A percentile compares a stretch with the other conserved stretches of the same genome.
phyloP scores from a whole-genome alignment of 2,888 invertebrate species.

The Dasypogon diadema region DNA sequence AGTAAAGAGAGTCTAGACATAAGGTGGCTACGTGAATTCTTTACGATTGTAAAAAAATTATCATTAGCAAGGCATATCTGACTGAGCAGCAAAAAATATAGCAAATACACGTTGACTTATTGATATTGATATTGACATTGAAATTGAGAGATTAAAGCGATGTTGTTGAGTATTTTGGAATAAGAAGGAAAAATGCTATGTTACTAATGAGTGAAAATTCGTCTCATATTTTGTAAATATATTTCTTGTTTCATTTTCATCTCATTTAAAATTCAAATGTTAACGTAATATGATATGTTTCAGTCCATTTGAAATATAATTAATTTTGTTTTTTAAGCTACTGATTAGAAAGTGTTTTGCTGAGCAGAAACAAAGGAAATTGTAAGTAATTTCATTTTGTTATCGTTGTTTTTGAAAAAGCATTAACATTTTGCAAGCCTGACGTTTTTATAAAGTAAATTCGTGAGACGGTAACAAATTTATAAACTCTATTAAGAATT shows the following conservation, averaged over 20 bases:
- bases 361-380: too few relatives aligned
- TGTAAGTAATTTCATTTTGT: too few relatives aligned
- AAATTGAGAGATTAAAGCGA: slow-evolving; percentile 7
- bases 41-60: background rate
- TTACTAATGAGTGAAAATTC: background rate
- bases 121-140: slow-evolving; percentile 17
- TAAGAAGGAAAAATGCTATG: background rate
- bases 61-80: slow-evolving; percentile 7
- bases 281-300: too few relatives aligned
- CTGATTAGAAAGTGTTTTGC: too few relatives aligned
- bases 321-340: too few relatives aligned
- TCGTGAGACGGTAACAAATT: too few relatives aligned
- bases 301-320: too few relatives aligned
- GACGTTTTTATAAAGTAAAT: too few relatives aligned
- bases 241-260: background rate
- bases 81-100: slow-evolving; percentile 8
- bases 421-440: too few relatives aligned
- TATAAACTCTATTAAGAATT: too few relatives aligned
- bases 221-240: slow-evolving; percentile 1
- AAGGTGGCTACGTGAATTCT: slow-evolving; percentile 14
- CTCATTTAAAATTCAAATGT: background rate
- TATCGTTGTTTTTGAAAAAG: too few relatives aligned
- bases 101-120: background rate
- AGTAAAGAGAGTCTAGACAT: slow-evolving; percentile 15
- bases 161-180: background rate